Base-by-base conservation (phyloP, 2,113 vertebrate genomes). In the Rhinoderma darwinii region DNA sequence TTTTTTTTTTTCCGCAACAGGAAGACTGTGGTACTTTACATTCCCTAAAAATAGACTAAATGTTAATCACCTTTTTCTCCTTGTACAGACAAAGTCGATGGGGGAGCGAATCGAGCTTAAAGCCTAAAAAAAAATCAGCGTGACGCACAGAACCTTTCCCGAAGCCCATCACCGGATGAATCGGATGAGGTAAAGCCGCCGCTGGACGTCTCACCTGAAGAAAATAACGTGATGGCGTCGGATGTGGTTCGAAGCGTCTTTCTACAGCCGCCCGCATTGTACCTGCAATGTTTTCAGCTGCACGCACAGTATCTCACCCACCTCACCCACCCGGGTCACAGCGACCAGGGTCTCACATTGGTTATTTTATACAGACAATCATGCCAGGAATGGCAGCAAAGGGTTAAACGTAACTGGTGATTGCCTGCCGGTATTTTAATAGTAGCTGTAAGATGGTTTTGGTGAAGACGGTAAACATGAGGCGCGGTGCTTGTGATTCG, bases 151-250 rank as follows among this genome's bases (percentile, higher is more conserved):
- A 14, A n/a, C 87, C 50, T 91, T 77, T 79, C 91, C 90, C 86
- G 84, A 88, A 50, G 84, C 82, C 81, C 90, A 51, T 94, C 95
- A 93, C 90, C 82, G 76, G n/a, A 95, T 99, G 98, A 99, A 87
- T 95, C 91, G 91, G 90, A 92, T 91, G 88, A 94, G 91, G 89
- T 86, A 94, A 96, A 97, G 90, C 90, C 90, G 90, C 73, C 18
- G 27, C 20, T 59, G 93, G 96, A 92, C 66, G 17, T 91, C 93
- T 95, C 92, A 95, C 92, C 91, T 84, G 76, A 92, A 88, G 98
- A 99, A 90, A 91, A 78, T 80, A 88, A 89, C 83, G 83, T 96
- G 96, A 92, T 91, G 88, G 63, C 2, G 0, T 61, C 15, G 1
- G 78, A 59, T 50, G 51, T 73, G 86, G 78, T 82, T 37, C 27